Conservation (phyloP, 2,888 invertebrate genomes). For the Drosophila gaucha region DNA sequence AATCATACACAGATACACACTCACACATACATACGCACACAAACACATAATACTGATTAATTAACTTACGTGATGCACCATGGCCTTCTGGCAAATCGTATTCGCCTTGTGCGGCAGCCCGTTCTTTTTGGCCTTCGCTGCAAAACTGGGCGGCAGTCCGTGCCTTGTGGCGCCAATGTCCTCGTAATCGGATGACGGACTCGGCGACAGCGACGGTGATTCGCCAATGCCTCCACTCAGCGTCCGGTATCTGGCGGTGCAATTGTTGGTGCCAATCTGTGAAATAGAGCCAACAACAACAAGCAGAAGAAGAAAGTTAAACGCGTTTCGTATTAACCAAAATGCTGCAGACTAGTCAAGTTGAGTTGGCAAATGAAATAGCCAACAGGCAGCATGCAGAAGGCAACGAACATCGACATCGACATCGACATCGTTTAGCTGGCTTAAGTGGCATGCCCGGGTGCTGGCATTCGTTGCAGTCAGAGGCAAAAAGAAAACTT, state of each 20-base stretch:
- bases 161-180: slow-evolving; percentile 87
- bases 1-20: slow-evolving; percentile 21
- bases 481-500: slow-evolving; percentile 56
- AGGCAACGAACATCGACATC: slow-evolving; percentile 15
- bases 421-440: slow-evolving; percentile 67
- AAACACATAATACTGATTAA: slow-evolving; percentile 57
- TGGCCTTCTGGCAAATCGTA: slow-evolving; percentile 87
- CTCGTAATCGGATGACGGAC: slow-evolving; percentile 89
- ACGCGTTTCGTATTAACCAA: slow-evolving; percentile 36
- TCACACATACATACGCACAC: slow-evolving; percentile 5
- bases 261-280: slow-evolving; percentile 85
- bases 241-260: slow-evolving; percentile 85
- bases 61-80: slow-evolving; percentile 88
- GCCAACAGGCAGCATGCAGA: slow-evolving; percentile 35
- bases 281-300: slow-evolving; percentile 7
- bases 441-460: slow-evolving; percentile 64
- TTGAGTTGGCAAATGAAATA: slow-evolving; percentile 73
- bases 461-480: too few relatives aligned
- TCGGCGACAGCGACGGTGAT: slow-evolving; percentile 86
- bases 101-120: slow-evolving; percentile 84
- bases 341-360: slow-evolving; percentile 37
- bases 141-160: slow-evolving; percentile 81
- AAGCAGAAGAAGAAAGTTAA: slow-evolving; percentile 24
- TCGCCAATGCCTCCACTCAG: slow-evolving; percentile 87
- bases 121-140: slow-evolving; percentile 84